phyloP scores from a whole-genome alignment of 2,797 vertebrate genomes.

The Distichodus sexfasciatus region DNA sequence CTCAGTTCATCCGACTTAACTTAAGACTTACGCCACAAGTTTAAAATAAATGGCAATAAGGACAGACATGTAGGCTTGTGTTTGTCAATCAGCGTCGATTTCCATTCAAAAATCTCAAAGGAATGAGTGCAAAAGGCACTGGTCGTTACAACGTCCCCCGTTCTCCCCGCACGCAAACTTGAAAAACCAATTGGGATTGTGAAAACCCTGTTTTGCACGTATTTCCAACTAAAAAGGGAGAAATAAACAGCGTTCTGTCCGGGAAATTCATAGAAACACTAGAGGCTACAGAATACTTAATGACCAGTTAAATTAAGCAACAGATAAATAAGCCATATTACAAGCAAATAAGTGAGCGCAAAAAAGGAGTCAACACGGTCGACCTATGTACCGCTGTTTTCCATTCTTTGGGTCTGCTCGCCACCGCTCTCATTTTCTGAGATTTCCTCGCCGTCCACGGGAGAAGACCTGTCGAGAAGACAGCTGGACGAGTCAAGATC shows the following conservation, averaged over 20 bases:
- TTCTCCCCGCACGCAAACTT: conserved; percentile 53
- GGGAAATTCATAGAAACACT: conserved; percentile 54
- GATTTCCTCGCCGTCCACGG: conserved; percentile 65
- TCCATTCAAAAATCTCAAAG: conserved; percentile 67
- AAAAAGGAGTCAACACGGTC: conserved; percentile 26
- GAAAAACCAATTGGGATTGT: conserved; percentile 55
- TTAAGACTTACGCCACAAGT: conserved; percentile 26
- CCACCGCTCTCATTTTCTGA: conserved; percentile 57
- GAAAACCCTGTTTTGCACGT: conserved; percentile 58
- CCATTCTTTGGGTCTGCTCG: conserved; percentile 56
- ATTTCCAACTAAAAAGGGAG: conserved; percentile 23
- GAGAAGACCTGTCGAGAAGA: conserved; percentile 61
- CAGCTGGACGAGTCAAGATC: conserved; percentile 55
- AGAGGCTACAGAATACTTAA: conserved; percentile 51
- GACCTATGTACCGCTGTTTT: conserved; percentile 48
- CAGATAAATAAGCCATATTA: conserved; percentile 64
- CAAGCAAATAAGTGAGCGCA: conserved; percentile 50
- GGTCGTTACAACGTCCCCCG: conserved; percentile 64
- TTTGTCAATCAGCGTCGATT: conserved; percentile 72
- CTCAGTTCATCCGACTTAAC: conserved; percentile 18
- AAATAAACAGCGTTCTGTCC: conserved; percentile 41
- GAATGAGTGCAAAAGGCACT: conserved; percentile 78
- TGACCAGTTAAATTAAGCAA: conserved; percentile 50
- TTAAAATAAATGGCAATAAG: conserved; percentile 16
- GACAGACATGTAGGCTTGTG: conserved; percentile 48